Conservation (phyloP, 2,888 invertebrate species). For the Leucoptera coffeella region DNA sequence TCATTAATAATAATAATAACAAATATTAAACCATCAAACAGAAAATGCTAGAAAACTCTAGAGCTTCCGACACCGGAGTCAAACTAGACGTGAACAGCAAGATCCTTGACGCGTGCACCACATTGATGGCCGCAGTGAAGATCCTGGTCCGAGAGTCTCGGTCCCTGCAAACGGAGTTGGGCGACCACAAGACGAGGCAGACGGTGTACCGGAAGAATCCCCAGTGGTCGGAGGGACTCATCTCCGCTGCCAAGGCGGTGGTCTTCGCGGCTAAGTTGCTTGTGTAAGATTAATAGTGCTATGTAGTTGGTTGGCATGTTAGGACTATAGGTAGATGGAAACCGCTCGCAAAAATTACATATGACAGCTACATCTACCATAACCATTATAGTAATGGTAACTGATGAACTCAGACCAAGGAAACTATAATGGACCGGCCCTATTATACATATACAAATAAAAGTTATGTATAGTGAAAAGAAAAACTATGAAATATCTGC, state of each 20-base stretch:
- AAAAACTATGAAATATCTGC: too few relatives aligned
- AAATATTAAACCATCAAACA: too few relatives aligned
- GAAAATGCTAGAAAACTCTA: slow-evolving; percentile 74
- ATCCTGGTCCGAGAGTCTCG: slow-evolving; percentile 81
- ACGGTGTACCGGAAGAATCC: slow-evolving; percentile 98
- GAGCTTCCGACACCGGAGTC: slow-evolving; percentile 81
- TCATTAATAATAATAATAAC: too few relatives aligned
- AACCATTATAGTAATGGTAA: too few relatives aligned
- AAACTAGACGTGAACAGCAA: slow-evolving; percentile 96
- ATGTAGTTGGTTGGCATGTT: too few relatives aligned
- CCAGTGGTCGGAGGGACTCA: slow-evolving; percentile 97
- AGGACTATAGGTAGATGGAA: too few relatives aligned
- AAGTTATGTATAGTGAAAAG: too few relatives aligned
- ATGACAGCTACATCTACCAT: too few relatives aligned
- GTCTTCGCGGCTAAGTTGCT: slow-evolving; percentile 92
- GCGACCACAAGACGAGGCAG: slow-evolving; percentile 72
- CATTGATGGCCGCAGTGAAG: slow-evolving; percentile 86
- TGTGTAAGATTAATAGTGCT: slow-evolving; percentile 58
- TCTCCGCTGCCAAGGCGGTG: slow-evolving; percentile 96
- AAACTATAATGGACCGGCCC: too few relatives aligned
- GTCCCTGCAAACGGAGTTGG: slow-evolving; percentile 85
- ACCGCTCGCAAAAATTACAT: too few relatives aligned
- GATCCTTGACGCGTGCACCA: slow-evolving; percentile 93
- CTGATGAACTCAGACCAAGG: too few relatives aligned
- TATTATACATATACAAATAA: too few relatives aligned